Percentiles rank a stretch among this genome's conserved stretches.
Conservation (phyloP, 2,888 invertebrate species). For the Parnassius mnemosyne region DNA sequence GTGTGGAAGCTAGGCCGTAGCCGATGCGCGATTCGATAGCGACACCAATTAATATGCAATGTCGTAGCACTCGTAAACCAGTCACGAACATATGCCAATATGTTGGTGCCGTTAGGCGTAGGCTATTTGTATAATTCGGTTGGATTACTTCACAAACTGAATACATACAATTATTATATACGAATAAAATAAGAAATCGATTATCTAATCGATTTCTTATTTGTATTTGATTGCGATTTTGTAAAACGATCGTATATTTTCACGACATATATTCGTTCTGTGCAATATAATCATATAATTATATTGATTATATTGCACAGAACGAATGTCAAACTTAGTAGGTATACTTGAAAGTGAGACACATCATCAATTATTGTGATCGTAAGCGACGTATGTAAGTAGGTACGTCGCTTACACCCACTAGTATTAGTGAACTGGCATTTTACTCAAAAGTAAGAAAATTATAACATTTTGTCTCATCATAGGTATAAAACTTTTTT, state of each 20-base stretch:
- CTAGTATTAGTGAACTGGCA: too few species aligned
- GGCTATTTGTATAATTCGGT: slow-evolving; percentile 73
- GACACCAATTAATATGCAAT: slow-evolving; percentile 79
- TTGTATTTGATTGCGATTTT: background rate
- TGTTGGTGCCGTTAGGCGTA: slow-evolving; percentile 70
- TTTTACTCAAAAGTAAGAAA: too few species aligned
- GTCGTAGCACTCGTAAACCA: slow-evolving; percentile 76
- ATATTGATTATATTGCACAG: too few species aligned
- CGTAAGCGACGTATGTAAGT: too few species aligned
- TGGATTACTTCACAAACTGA: slow-evolving; percentile 47
- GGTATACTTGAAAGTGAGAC: too few species aligned
- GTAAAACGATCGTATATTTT: background rate
- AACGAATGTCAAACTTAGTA: too few species aligned
- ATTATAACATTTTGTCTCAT: too few species aligned
- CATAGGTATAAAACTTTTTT: too few species aligned
- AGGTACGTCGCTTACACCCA: too few species aligned
- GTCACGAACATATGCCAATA: slow-evolving; percentile 80
- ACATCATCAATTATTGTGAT: too few species aligned
- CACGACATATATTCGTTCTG: too few species aligned
- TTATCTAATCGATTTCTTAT: slow-evolving; percentile 4
- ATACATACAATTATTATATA: background rate
- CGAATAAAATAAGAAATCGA: background rate
- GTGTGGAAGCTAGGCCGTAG: slow-evolving; percentile 63
- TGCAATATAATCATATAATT: too few species aligned
- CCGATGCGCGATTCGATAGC: slow-evolving; percentile 72